Evolutionary conservation across 23 tunicate genomes (phyloP), one percentile per base, ranked within the genome.

Genomic region (Corella eumyota): DNA sequence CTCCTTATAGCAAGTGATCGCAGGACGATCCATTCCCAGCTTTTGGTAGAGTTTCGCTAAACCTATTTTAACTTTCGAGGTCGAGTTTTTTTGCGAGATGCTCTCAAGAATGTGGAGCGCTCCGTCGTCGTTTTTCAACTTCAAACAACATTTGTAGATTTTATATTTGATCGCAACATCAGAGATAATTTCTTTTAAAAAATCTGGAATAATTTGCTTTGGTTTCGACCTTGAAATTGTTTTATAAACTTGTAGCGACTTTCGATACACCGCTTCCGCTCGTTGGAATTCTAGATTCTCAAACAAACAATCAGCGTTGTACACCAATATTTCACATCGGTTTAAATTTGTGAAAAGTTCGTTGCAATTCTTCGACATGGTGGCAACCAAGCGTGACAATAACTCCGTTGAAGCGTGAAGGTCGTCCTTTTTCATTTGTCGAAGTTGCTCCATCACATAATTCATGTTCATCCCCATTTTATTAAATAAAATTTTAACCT

Each of bases 41-140:
- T 68, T 69, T 36, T 75, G 94, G 36, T 84, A 75, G n/a, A 75
- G 51, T 33, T 84, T 69, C 5, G 77, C 94, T 47, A 84, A 49
- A 25, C 66, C 76, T 33, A 31, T 46, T 56, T 64, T 62, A 9
- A 84, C 62, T 47, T 84, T 84, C 25, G 69, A 44, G 15, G 60
- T 19, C 37, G 83, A 63, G 25, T 32, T 47, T 30, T 75, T 75
- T 45, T 60, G 68, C 1, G 76, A 62, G 19, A 84, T 70, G 47
- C 70, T 70, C 46, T 73, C 81, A 62, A 84, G 59, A 26, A 69
- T 56, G 0, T 37, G 22, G 5, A 84, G 36, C 23, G 94, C 82
- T 1, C 53, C 57, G 35, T 63, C 32, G 28, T 73, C 76, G 58
- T 84, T 75, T 22, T 69, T 67, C 21, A 61, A 21, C 26, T 30